Conservation (phyloP, 2,113 vertebrate species). For the Alligator sinensis region DNA sequence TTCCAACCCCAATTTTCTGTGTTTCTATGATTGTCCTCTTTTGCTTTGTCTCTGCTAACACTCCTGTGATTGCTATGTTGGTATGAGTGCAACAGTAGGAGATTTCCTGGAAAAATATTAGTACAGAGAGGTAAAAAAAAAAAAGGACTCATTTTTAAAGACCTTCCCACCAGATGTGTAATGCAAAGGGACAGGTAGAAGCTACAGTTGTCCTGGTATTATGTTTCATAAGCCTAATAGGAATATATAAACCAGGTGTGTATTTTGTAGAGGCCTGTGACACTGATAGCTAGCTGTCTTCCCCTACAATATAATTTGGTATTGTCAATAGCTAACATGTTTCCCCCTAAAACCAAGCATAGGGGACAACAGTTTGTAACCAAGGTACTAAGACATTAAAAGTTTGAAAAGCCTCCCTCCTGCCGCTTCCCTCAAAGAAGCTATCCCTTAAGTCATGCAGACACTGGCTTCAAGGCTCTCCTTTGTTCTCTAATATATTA, state of each 20-base stretch:
- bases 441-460: neutral
- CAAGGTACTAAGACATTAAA: neutral
- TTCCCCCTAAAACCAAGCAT: neutral
- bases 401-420: fast-evolving
- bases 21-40: neutral
- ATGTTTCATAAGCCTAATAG: neutral
- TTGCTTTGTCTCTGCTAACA: neutral
- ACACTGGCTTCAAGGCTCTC: neutral
- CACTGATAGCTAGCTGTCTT: neutral
- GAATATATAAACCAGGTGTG: fast-evolving
- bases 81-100: fast-evolving
- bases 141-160: neutral
- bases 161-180: neutral
- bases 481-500: neutral
- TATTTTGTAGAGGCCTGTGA: neutral
- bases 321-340: neutral
- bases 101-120: neutral
- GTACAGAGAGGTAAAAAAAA: neutral
- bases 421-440: neutral
- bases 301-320: neutral
- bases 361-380: neutral
- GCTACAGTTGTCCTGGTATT: neutral
- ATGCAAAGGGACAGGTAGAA: neutral
- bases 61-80: neutral
- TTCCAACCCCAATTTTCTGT: too few species aligned